Evolutionary conservation across 1,140 invertebrate species (phyloP).

Genomic region (Diabrotica undecimpunctata): DNA sequence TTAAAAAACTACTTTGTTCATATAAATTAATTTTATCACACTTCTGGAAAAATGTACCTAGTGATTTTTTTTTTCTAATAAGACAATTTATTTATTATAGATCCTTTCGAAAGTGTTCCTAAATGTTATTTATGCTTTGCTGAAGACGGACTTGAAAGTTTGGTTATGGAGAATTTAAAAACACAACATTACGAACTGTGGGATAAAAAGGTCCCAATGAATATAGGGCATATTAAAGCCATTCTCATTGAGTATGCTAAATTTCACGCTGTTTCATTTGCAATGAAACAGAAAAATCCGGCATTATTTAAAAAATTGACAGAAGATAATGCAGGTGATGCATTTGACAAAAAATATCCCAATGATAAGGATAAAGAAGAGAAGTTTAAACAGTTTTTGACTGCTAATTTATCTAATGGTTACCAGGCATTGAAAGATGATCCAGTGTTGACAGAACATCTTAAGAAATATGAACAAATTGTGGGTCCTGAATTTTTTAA

Average conservation of each 20-base stretch:
- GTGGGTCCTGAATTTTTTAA: too few species aligned
- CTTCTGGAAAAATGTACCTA: too few species aligned
- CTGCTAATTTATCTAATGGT: too few species aligned
- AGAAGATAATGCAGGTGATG: constrained; percentile 13
- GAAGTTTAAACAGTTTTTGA: too few species aligned
- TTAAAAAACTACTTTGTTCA: too few species aligned
- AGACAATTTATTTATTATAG: constrained; percentile 13
- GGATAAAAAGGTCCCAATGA: constrained; percentile 49
- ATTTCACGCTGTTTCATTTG: constrained; percentile 54
- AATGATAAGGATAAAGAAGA: too few species aligned
- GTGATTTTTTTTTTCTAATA: too few species aligned
- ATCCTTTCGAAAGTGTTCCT: constrained; percentile 11
- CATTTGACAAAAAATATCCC: too few species aligned
- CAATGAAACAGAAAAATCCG: constrained; percentile 48
- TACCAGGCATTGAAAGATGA: too few species aligned
- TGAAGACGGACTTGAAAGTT: constrained; percentile 47
- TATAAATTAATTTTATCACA: too few species aligned
- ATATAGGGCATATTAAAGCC: constrained; percentile 47
- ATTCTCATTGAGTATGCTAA: constrained; percentile 52
- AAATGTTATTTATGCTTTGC: constrained; percentile 45
- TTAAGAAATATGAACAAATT: too few species aligned
- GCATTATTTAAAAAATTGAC: constrained; percentile 36
- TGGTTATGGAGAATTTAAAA: constrained; percentile 21
- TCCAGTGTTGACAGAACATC: too few species aligned
- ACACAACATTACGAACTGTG: constrained; percentile 37